These are phyloP conservation scores for Athalia cordata DNA, from an alignment of 2,888 invertebrate species.

Conservation along the genomic window DNA sequence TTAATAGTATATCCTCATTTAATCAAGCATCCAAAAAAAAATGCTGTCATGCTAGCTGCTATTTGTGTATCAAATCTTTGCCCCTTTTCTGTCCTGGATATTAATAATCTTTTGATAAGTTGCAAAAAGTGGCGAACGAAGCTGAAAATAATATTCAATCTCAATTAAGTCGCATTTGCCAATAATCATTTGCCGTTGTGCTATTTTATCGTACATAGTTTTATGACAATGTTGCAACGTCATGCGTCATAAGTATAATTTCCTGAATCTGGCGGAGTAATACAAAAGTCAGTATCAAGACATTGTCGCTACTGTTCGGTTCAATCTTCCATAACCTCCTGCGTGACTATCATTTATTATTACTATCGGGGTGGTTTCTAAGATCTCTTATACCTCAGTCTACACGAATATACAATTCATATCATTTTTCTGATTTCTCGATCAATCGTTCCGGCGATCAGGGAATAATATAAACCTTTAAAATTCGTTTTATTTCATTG, in stretches of 20 bases:
- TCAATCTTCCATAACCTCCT: too few relatives aligned
- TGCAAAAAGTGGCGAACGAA: neutral
- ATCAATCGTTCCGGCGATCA: neutral
- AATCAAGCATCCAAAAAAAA: too few relatives aligned
- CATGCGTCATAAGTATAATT: slow-evolving; percentile 24
- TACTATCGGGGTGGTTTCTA: too few relatives aligned
- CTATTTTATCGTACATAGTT: neutral
- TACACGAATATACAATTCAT: neutral
- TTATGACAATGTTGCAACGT: slow-evolving; percentile 39
- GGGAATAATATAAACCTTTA: neutral
- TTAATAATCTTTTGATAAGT: neutral
- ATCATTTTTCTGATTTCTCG: neutral
- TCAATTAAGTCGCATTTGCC: too few relatives aligned
- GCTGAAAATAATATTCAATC: too few relatives aligned
- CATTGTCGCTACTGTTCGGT: neutral
- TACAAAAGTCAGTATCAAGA: neutral
- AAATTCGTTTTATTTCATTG: neutral
- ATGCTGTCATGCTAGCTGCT: too few relatives aligned
- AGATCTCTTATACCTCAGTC: neutral
- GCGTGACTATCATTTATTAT: too few relatives aligned
- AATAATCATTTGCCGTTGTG: neutral
- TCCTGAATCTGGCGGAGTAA: slow-evolving; percentile 17
- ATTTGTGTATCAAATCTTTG: too few relatives aligned
- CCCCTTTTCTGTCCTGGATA: too few relatives aligned
- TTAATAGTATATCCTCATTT: too few relatives aligned